Conservation (phyloP, 2,888 invertebrate species). For the Philaethria dido region DNA sequence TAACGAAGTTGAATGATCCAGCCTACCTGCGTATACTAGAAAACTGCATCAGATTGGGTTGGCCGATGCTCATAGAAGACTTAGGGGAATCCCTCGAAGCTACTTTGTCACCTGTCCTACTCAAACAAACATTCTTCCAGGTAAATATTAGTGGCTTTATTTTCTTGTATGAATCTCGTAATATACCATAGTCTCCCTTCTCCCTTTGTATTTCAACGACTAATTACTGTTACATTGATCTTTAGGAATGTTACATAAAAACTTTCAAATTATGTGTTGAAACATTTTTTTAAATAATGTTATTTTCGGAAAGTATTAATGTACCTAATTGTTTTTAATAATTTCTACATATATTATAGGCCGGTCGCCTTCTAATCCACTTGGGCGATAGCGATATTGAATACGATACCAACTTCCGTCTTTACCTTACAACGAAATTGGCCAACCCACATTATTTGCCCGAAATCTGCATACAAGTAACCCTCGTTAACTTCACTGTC, state of each 20-base stretch:
- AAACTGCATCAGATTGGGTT: constrained; percentile 91
- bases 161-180: background rate
- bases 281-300: no score
- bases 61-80: constrained; percentile 94
- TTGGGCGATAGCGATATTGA: constrained; percentile 95
- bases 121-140: constrained; percentile 90
- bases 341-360: constrained; percentile 62
- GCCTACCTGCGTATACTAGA: constrained; percentile 91
- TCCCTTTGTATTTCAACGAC: background rate
- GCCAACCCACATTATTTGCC: constrained; percentile 97
- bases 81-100: constrained; percentile 95
- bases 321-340: background rate
- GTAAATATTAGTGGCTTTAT: constrained; percentile 62
- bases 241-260: no score
- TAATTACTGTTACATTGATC: background rate
- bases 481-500: constrained; percentile 96
- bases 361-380: constrained; percentile 91
- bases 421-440: constrained; percentile 96
- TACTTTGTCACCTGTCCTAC: constrained; percentile 91
- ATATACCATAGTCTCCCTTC: background rate
- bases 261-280: no score
- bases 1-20: constrained; percentile 91
- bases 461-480: constrained; percentile 96
- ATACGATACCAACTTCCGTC: constrained; percentile 92
- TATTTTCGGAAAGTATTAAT: background rate